Conservation (phyloP, 2,888 invertebrate genomes). For the Eumacrocentrus americanus region DNA sequence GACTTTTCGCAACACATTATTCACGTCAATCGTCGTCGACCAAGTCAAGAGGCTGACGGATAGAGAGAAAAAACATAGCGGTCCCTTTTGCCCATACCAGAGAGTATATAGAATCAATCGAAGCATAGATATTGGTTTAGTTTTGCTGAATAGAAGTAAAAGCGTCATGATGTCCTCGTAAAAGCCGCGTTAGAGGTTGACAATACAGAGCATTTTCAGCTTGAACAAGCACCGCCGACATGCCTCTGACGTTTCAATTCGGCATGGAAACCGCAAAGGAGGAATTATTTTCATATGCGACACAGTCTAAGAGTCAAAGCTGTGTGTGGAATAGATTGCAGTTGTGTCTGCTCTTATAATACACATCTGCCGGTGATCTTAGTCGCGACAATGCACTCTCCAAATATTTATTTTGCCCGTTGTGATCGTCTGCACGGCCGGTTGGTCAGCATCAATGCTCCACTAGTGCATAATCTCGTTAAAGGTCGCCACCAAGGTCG, state of each 20-base stretch:
- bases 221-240: conserved; percentile 44
- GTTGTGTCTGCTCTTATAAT: not conserved
- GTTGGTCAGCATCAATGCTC: conserved; percentile 46
- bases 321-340: not conserved
- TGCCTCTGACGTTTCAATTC: conserved; percentile 34
- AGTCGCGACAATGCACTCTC: conserved; percentile 50
- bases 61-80: not conserved
- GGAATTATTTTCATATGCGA: conserved; percentile 25
- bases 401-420: conserved; percentile 56
- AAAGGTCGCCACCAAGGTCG: conserved; percentile 30
- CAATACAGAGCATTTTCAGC: conserved; percentile 36
- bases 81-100: not conserved
- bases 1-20: conserved; percentile 11
- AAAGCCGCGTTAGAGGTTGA: conserved; percentile 48
- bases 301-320: conserved; percentile 14
- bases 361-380: conserved; percentile 25
- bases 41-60: not conserved
- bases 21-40: conserved; percentile 3
- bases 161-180: conserved; percentile 49
- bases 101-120: conserved; percentile 11
- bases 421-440: conserved; percentile 40
- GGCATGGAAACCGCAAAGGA: conserved; percentile 16
- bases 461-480: conserved; percentile 48
- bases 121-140: conserved; percentile 28
- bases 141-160: conserved; percentile 28